Evolutionary conservation across 30 jellyfish, hydroid and myxozoan genomes (phyloP).

Genomic region (Aurelia sp.): DNA sequence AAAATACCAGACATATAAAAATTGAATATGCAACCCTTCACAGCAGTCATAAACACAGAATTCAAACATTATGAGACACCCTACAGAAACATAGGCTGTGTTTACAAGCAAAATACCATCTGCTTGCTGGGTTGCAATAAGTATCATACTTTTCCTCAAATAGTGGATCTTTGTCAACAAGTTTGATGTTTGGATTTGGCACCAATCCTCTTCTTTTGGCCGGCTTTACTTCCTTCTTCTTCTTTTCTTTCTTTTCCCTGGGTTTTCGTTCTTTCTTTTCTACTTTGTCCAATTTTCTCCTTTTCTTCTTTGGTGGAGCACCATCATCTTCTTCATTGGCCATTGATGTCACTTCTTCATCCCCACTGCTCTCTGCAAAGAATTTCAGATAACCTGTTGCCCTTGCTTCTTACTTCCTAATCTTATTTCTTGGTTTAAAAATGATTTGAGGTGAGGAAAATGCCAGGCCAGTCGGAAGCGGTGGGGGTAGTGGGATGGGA

Average conservation of each 20-base stretch:
- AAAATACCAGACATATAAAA: no score
- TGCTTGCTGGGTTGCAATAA: neutral
- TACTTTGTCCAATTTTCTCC: slow-evolving; percentile 7
- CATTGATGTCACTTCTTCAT: neutral
- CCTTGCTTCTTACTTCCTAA: no score
- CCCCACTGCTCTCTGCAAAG: slow-evolving; percentile 39
- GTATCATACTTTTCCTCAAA: slow-evolving; percentile 43
- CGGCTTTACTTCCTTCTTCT: slow-evolving; percentile 11
- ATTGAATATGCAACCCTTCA: no score
- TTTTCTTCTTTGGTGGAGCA: slow-evolving; percentile 44
- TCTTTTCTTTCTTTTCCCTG: slow-evolving; percentile 9
- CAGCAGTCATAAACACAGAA: no score
- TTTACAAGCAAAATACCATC: no score
- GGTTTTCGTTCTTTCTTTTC: slow-evolving; percentile 5
- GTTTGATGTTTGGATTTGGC: slow-evolving; percentile 50
- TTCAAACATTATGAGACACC: no score
- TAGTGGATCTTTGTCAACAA: slow-evolving; percentile 50
- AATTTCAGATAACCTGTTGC: neutral
- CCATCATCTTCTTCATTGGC: slow-evolving; percentile 31
- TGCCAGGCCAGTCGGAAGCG: no score
- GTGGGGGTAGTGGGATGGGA: no score
- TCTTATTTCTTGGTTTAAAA: no score
- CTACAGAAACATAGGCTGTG: no score
- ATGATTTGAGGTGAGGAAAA: no score
- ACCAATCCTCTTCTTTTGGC: slow-evolving; percentile 57